Percentiles rank a stretch among this genome's conserved stretches.
Evolutionary conservation across 2,888 invertebrate species (phyloP).

Genomic region (Melitaea athalia): DNA sequence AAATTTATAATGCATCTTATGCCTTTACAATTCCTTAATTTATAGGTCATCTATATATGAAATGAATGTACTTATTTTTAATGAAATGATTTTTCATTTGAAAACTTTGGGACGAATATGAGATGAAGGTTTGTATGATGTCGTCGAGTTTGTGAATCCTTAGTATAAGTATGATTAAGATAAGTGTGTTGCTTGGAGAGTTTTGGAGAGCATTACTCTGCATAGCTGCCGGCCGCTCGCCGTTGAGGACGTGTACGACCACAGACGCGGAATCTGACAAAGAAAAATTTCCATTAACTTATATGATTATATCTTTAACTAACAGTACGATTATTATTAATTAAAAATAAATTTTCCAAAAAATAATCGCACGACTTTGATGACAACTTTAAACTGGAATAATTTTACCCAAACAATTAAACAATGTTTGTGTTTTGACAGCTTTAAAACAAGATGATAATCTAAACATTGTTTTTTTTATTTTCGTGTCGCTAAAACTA

Average conservation of each 20-base stretch:
- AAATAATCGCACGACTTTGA: too few species aligned
- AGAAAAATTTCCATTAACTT: neutral
- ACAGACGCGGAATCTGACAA: slow-evolving; percentile 88
- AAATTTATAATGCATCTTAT: slow-evolving; percentile 48
- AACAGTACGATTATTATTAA: too few species aligned
- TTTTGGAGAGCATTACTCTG: slow-evolving; percentile 67
- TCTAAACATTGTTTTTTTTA: too few species aligned
- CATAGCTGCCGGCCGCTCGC: slow-evolving; percentile 86
- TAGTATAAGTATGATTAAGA: slow-evolving; percentile 48
- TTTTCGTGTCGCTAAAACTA: too few species aligned
- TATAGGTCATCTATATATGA: slow-evolving; percentile 66
- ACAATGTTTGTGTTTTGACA: too few species aligned
- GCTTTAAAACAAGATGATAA: too few species aligned
- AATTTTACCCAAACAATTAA: too few species aligned
- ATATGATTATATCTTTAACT: neutral
- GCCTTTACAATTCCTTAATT: slow-evolving; percentile 42
- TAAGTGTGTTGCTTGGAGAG: slow-evolving; percentile 48
- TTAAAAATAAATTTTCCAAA: too few species aligned
- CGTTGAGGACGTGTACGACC: slow-evolving; percentile 91
- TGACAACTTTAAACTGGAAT: too few species aligned
- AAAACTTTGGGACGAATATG: slow-evolving; percentile 6
- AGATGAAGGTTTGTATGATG: slow-evolving; percentile 19
- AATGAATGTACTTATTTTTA: slow-evolving; percentile 15
- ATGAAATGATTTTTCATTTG: slow-evolving; percentile 23
- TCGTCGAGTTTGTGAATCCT: slow-evolving; percentile 44